Evolutionary conservation across 2,113 vertebrate genomes (phyloP).

Genomic region (Pelecanus crispus): DNA sequence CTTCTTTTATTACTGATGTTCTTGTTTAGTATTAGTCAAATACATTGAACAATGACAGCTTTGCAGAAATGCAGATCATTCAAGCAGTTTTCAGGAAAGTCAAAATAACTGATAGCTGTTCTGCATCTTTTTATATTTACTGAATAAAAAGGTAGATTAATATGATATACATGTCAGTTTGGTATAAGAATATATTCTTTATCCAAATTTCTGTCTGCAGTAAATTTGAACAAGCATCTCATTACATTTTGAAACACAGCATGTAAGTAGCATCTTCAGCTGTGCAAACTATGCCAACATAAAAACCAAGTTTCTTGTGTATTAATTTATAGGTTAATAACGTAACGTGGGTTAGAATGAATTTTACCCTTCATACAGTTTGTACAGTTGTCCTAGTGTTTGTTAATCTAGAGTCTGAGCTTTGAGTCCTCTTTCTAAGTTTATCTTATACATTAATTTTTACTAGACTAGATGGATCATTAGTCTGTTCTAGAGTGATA

Average conservation of each 20-base stretch:
- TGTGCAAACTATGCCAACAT: not conserved
- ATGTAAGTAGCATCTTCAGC: not conserved
- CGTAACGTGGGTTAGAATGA: not conserved
- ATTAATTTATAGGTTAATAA: not conserved
- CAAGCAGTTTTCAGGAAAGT: not conserved
- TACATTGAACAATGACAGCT: not conserved
- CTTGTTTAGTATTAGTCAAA: not conserved
- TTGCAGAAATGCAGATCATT: not conserved
- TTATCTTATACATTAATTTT: not conserved
- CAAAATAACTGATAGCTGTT: not conserved
- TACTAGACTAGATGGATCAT: not conserved
- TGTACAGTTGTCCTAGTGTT: not conserved
- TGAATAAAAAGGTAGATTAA: not conserved
- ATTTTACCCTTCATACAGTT: not conserved
- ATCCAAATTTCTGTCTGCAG: not conserved
- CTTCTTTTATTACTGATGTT: not conserved
- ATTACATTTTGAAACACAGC: not conserved
- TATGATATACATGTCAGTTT: not conserved
- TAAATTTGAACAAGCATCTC: not conserved
- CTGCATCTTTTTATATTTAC: not conserved
- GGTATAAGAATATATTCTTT: not conserved
- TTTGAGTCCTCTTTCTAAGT: not conserved
- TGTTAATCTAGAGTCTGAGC: not conserved
- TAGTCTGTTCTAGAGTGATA: not conserved
- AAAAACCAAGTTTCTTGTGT: not conserved